These are phyloP conservation scores for Heterocephalus glaber DNA, from an alignment of 2,113 vertebrate genomes.

Conservation along the genomic window DNA sequence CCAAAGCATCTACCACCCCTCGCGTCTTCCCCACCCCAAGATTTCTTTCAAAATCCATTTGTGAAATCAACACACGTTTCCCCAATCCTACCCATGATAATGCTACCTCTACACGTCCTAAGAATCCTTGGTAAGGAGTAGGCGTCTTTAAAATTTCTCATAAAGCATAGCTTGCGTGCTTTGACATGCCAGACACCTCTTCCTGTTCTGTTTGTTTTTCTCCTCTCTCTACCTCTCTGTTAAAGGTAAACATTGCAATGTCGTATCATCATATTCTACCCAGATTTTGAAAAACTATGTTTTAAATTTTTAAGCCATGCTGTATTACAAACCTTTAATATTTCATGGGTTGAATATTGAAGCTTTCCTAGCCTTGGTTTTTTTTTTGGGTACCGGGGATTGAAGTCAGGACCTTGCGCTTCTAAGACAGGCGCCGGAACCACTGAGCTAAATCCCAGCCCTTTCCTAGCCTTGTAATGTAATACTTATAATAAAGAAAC, in stretches of 20 bases:
- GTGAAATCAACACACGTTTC: not conserved
- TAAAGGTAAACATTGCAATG: not conserved
- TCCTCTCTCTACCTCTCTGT: not conserved
- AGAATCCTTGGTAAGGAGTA: conserved; percentile 14
- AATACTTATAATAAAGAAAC: not conserved
- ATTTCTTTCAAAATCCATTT: not conserved
- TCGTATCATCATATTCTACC: not conserved
- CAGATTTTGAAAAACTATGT: not conserved
- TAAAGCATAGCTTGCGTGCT: not conserved
- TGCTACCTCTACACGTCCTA: not conserved
- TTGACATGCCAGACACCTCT: not conserved
- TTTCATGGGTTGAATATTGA: not conserved
- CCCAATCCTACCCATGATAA: not conserved
- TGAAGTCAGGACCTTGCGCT: too few relatives aligned
- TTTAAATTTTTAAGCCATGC: not conserved
- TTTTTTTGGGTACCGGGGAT: too few relatives aligned
- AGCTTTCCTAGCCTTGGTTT: not conserved
- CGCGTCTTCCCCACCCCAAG: fast-evolving
- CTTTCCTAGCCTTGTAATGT: not conserved
- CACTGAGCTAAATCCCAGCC: too few relatives aligned
- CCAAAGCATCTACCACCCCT: not conserved
- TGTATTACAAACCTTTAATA: not conserved
- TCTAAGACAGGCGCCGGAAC: too few relatives aligned
- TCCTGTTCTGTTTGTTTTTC: not conserved
- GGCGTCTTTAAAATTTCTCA: not conserved